A percentile compares a stretch with the other conserved stretches of the same genome.
Evolutionary conservation across 2,888 invertebrate species (phyloP).

Genomic region (Catocala nupta): DNA sequence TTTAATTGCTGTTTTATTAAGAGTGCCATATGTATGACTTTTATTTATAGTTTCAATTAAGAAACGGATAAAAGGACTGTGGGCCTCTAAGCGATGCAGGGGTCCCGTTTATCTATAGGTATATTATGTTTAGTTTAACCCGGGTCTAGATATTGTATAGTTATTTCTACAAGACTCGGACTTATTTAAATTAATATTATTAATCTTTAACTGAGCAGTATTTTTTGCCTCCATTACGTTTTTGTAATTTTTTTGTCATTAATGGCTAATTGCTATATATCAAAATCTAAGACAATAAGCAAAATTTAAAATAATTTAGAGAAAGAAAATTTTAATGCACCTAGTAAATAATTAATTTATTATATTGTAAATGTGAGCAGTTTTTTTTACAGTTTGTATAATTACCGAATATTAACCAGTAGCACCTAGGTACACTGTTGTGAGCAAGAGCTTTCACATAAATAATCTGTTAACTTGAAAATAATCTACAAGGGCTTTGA

Average conservation of each 20-base stretch:
- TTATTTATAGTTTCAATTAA: no score
- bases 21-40: no score
- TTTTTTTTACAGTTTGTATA: slow-evolving; percentile 15
- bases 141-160: not conserved
- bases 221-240: slow-evolving; percentile 8
- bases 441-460: slow-evolving; percentile 43
- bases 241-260: not conserved
- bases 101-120: no score
- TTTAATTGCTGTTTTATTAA: no score
- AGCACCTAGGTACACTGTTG: slow-evolving; percentile 43
- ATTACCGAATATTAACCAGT: slow-evolving; percentile 21
- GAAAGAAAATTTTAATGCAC: not conserved
- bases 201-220: slow-evolving; percentile 28
- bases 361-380: slow-evolving; percentile 32
- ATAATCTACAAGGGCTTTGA: no score
- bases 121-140: no score
- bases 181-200: slow-evolving; percentile 20
- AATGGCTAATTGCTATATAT: not conserved
- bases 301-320: no score
- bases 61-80: no score
- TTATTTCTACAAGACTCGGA: slow-evolving; percentile 34
- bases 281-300: not conserved
- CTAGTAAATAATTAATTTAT: slow-evolving; percentile 14
- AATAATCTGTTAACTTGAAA: slow-evolving; percentile 5
- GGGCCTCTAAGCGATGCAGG: no score